Evolutionary conservation across 2,113 vertebrate species (phyloP), one percentile per base, ranked within the genome.

Genomic region (Mungos mungo): DNA sequence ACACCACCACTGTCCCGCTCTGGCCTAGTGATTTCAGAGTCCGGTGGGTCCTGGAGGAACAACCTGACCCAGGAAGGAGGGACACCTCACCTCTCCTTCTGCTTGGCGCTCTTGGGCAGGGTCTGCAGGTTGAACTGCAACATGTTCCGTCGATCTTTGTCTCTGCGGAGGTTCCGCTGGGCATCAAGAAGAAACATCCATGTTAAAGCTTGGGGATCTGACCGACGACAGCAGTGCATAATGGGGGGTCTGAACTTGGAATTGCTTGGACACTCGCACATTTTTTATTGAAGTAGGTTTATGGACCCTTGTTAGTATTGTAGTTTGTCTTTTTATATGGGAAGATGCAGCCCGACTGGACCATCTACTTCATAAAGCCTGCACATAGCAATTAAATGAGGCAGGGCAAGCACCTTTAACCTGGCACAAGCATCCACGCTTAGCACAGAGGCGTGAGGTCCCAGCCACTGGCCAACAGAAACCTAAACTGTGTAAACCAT

Each of bases 101-200:
- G 99, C 98, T 99, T 99, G 98, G 99, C 99, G 0, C 99, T 99
- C 99, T 99, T 99, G 0, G 99, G 99, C 71, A 99, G 98, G 0
- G 99, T 99, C 98, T 99, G 99, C 99, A 99, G 99, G 98, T 99
- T 99, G 98, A 99, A 99, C 94, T 99, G 99, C 23, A 99, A 99
- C 99, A 99, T 98, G 97, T 99, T 99, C 97, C 99, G 98, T 2
- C 99, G 99, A 93, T 99, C 99, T 97, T 99, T 99, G 98, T 99
- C 99, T 82, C 99, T 98, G n/a, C 99, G 99, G 94, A 99, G 99
- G 95, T 99, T 99, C 96, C 99, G 99, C 99, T 99, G 99, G 23
- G 60, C 71, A 90, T 33, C 29, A 0, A 15, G 84, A 65, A n/a
- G 79, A 93, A 66, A 60, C 25, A 88, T 0, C 1, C 7, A 0